Evolutionary conservation across 1,140 invertebrate species (phyloP).

Genomic region (Sminthurides bifidus): DNA sequence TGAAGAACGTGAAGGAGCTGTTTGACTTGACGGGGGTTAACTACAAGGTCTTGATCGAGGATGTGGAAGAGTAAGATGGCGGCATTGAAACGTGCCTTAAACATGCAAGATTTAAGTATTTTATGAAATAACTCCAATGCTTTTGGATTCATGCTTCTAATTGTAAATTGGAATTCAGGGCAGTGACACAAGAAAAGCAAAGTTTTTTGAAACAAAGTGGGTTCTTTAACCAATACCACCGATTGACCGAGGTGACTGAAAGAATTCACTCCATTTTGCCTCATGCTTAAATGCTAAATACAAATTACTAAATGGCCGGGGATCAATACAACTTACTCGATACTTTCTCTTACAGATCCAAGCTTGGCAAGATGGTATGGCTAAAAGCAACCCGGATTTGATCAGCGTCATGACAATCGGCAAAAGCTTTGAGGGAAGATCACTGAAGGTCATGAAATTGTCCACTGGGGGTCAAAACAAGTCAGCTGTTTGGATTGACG

Average conservation of each 20-base stretch:
- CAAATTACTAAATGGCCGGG: not conserved
- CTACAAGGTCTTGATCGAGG: constrained; percentile 1
- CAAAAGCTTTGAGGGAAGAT: constrained; percentile 44
- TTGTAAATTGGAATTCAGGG: too few relatives aligned
- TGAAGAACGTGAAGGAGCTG: not conserved
- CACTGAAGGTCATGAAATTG: constrained; percentile 49
- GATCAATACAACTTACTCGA: constrained; percentile 14
- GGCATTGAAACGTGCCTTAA: not conserved
- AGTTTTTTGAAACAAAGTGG: not conserved
- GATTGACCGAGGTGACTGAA: not conserved
- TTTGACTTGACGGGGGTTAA: not conserved
- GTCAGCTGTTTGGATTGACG: constrained; percentile 25
- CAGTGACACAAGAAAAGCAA: too few relatives aligned
- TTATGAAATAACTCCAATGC: not conserved
- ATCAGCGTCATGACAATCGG: constrained; percentile 45
- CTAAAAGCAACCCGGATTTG: constrained; percentile 38
- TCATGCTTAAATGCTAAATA: too few relatives aligned
- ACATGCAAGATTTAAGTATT: not conserved
- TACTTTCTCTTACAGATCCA: constrained; percentile 44
- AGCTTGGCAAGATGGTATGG: constrained; percentile 41
- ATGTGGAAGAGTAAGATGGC: constrained; percentile 7
- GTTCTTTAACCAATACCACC: constrained; percentile 4
- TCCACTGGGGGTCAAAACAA: constrained; percentile 32
- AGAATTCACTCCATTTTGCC: not conserved
- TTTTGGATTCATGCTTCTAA: too few relatives aligned